Evolutionary conservation across 2,113 vertebrate genomes (phyloP).

Genomic region (Mohoua ochrocephala): DNA sequence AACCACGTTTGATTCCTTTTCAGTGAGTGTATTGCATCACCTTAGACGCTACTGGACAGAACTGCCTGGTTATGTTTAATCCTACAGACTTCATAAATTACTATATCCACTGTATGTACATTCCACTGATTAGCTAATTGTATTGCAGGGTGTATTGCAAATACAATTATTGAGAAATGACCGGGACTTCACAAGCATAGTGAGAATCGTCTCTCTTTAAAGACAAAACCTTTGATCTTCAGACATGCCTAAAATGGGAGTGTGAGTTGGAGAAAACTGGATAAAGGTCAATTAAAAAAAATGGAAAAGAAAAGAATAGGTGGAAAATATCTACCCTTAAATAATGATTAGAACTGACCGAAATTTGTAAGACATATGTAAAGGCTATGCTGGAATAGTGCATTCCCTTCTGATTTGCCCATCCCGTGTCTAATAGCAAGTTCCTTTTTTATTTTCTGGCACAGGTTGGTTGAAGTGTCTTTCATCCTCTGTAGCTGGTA

Average conservation of each 20-base stretch:
- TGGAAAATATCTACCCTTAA: not conserved
- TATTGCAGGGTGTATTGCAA: not conserved
- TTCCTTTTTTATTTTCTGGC: not conserved
- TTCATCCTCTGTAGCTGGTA: not conserved
- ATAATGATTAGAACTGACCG: not conserved
- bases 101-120: not conserved
- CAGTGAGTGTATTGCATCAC: not conserved
- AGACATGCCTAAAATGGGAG: not conserved
- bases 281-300: not conserved
- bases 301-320: not conserved
- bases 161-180: not conserved
- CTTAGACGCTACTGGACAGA: not conserved
- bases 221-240: conserved; percentile 2
- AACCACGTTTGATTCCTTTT: not conserved
- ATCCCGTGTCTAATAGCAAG: not conserved
- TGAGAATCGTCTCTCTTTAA: not conserved
- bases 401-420: not conserved
- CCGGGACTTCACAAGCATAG: not conserved
- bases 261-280: not conserved
- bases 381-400: not conserved
- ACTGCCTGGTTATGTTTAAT: not conserved
- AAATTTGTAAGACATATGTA: not conserved
- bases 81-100: not conserved
- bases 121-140: not conserved
- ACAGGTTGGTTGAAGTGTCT: not conserved